Conservation (phyloP, 1,140 invertebrate genomes). For the Subanguina moxae region DNA sequence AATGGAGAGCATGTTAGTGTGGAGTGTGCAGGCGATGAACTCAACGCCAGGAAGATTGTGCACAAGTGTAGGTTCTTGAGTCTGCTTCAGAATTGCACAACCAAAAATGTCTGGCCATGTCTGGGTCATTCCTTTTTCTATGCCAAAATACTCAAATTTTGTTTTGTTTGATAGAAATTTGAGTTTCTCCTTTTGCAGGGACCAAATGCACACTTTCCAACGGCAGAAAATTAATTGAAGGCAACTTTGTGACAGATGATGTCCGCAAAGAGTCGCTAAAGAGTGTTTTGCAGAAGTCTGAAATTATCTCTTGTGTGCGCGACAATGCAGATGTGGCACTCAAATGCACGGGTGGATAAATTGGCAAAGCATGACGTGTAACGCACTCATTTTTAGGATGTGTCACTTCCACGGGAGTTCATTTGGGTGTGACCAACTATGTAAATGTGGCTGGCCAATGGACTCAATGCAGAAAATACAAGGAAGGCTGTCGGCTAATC, state of each 20-base stretch:
- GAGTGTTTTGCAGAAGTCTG: constrained; percentile 33
- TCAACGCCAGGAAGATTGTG: constrained; percentile 41
- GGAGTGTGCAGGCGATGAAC: constrained; percentile 40
- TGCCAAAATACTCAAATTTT: not conserved
- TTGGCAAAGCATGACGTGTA: not conserved
- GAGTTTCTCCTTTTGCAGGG: constrained; percentile 29
- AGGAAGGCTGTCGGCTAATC: constrained; percentile 42
- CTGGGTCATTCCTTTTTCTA: too few relatives aligned
- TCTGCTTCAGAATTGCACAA: not conserved
- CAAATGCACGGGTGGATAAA: constrained; percentile 29
- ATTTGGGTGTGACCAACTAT: constrained; percentile 31
- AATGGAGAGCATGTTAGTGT: constrained; percentile 33
- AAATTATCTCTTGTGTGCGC: constrained; percentile 43
- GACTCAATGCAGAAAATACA: constrained; percentile 40
- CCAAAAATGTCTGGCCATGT: too few relatives aligned
- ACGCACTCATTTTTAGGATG: constrained; percentile 26
- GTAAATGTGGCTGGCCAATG: constrained; percentile 39
- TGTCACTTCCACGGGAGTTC: constrained; percentile 35
- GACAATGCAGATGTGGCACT: constrained; percentile 32
- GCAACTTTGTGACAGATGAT: constrained; percentile 32
- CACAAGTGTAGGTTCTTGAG: constrained; percentile 39
- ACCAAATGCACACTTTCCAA: constrained; percentile 27
- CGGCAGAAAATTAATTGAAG: constrained; percentile 31
- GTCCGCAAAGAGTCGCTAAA: constrained; percentile 15
- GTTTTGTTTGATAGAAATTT: not conserved